Evolutionary conservation across 2,797 vertebrate genomes (phyloP).

Genomic region (Monodelphis domestica): DNA sequence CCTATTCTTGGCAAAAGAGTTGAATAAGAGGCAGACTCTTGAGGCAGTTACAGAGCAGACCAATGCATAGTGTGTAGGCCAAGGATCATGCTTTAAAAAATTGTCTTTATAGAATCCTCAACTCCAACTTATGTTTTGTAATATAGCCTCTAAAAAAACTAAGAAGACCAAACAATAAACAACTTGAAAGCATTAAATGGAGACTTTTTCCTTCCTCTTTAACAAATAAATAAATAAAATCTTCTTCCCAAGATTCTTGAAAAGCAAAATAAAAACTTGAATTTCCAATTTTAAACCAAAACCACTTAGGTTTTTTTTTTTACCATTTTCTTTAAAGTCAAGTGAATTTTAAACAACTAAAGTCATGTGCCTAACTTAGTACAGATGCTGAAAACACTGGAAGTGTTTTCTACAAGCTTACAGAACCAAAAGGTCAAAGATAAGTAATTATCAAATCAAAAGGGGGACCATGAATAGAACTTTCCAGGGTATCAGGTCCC

Average conservation of each 20-base stretch:
- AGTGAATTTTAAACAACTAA: conserved; percentile 54
- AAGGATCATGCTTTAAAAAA: conserved; percentile 50
- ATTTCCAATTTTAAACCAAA: conserved; percentile 61
- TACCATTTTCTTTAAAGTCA: conserved; percentile 52
- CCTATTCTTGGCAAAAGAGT: conserved; percentile 38
- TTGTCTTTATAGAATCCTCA: conserved; percentile 63
- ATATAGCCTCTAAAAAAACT: conserved; percentile 48
- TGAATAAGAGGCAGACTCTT: conserved; percentile 50
- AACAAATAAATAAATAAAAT: conserved; percentile 61
- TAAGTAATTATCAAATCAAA: neutral
- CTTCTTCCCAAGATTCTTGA: conserved; percentile 63
- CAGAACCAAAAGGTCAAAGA: neutral
- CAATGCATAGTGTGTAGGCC: conserved; percentile 62
- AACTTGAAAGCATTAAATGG: conserved; percentile 60
- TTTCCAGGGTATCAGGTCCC: neutral
- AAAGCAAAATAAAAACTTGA: conserved; percentile 57
- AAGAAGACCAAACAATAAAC: conserved; percentile 40
- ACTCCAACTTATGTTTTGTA: conserved; percentile 63
- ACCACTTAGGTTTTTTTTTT: conserved; percentile 46
- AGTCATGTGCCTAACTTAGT: neutral
- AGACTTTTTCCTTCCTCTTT: conserved; percentile 25
- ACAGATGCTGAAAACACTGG: conserved; percentile 23
- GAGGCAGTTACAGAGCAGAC: conserved; percentile 52
- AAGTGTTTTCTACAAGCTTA: neutral
- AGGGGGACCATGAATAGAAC: conserved; percentile 6